Conservation (phyloP, 2,113 vertebrate species). For the Chaetodon trifascialis region DNA sequence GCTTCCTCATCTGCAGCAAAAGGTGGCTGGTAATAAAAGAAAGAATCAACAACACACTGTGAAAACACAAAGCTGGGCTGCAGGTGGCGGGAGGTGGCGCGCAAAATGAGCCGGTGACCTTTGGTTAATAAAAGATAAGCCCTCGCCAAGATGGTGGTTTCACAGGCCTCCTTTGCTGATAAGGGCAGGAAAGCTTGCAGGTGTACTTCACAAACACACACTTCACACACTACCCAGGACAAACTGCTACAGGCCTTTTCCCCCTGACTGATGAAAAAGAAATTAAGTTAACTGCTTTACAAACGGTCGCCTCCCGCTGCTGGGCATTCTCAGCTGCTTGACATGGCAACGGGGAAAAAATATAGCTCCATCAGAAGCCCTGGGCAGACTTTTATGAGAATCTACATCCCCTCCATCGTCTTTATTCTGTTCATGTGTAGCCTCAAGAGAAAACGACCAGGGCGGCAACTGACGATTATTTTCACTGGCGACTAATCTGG, state of each 20-base stretch:
- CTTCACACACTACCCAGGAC: slow-evolving; percentile 7
- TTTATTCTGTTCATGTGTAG: slow-evolving; percentile 27
- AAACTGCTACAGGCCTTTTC: slow-evolving; percentile 9
- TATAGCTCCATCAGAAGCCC: not conserved
- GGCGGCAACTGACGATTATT: no score
- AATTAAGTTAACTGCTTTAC: slow-evolving; percentile 47
- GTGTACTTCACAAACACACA: slow-evolving; percentile 63
- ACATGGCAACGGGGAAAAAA: slow-evolving; percentile 61
- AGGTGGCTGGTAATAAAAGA: not conserved
- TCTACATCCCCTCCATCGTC: not conserved
- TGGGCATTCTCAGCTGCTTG: slow-evolving; percentile 67
- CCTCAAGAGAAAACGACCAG: slow-evolving; percentile 17
- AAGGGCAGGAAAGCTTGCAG: slow-evolving; percentile 70
- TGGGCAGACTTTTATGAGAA: slow-evolving; percentile 4
- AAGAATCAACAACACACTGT: not conserved
- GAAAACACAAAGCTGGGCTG: slow-evolving; percentile 27
- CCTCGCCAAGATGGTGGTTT: slow-evolving; percentile 53
- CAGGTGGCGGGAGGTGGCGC: slow-evolving; percentile 24
- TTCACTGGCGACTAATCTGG: no score
- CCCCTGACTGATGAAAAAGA: slow-evolving; percentile 38
- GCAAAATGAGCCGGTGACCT: slow-evolving; percentile 53
- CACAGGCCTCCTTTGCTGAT: slow-evolving; percentile 63
- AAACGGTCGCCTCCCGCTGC: slow-evolving; percentile 25
- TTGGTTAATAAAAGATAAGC: slow-evolving; percentile 70
- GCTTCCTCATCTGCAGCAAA: not conserved